These are phyloP conservation scores for Luperina nickerlii DNA, from an alignment of 2,888 invertebrate genomes.

Conservation along the genomic window DNA sequence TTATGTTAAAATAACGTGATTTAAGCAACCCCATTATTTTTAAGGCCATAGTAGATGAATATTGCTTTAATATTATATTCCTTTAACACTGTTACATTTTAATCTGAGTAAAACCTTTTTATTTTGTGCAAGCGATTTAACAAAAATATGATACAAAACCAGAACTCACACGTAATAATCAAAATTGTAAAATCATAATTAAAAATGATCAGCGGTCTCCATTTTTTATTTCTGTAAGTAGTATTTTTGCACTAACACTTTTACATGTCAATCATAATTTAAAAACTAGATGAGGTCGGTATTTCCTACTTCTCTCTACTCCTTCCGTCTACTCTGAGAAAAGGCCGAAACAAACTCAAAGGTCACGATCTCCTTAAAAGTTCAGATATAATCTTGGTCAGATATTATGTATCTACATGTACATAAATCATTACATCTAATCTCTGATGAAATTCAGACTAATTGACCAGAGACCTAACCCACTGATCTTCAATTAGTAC, in stretches of 20 bases:
- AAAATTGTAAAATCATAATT: too few species aligned
- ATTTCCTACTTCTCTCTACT: too few species aligned
- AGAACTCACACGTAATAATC: too few species aligned
- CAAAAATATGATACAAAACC: neutral
- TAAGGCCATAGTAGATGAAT: constrained; percentile 33
- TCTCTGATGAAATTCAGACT: constrained; percentile 11
- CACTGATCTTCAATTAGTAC: constrained; percentile 5
- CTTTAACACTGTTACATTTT: constrained; percentile 12
- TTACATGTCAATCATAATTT: too few species aligned
- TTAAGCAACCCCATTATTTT: constrained; percentile 41
- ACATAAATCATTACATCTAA: neutral
- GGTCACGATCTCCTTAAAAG: too few species aligned
- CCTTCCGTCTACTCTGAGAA: too few species aligned
- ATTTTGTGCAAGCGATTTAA: neutral
- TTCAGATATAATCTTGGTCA: too few species aligned
- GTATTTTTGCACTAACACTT: too few species aligned
- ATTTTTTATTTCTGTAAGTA: too few species aligned
- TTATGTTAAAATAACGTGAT: constrained; percentile 48
- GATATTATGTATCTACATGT: neutral
- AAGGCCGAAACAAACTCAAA: too few species aligned
- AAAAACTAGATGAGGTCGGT: too few species aligned
- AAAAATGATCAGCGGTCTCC: too few species aligned
- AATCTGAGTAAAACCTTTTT: constrained; percentile 2
- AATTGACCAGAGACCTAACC: neutral
- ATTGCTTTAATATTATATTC: constrained; percentile 16